A percentile compares a stretch with the other conserved stretches of the same genome.
Evolutionary conservation across 1,140 invertebrate genomes (phyloP).

Genomic region (Marisa cornuarietis): DNA sequence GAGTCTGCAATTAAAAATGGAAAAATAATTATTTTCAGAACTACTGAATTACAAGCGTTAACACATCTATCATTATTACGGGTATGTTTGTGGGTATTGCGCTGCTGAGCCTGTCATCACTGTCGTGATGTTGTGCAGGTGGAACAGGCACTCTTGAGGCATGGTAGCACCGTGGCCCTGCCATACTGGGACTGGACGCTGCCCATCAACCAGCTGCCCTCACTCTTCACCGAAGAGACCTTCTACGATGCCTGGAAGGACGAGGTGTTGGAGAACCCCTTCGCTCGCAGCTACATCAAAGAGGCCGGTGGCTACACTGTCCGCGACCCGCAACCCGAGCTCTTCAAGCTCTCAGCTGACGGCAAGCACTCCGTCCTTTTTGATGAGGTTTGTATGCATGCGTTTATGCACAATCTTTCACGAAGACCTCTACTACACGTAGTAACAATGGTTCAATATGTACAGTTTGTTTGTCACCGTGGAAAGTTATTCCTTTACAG

Average conservation of each 20-base stretch:
- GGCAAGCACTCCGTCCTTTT: constrained; percentile 29
- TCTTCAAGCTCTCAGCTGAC: constrained; percentile 16
- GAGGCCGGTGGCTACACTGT: constrained; percentile 21
- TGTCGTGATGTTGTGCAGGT: background rate
- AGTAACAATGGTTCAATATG: no score
- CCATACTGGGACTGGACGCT: constrained; percentile 40
- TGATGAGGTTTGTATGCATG: constrained; percentile 14
- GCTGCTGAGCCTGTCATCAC: no score
- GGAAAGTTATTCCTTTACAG: no score
- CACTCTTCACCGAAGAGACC: constrained; percentile 12
- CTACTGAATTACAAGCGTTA: no score
- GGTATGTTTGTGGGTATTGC: no score
- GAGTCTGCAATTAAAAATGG: no score
- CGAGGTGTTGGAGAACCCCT: constrained; percentile 27
- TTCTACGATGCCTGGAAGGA: constrained; percentile 25
- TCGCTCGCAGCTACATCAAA: constrained; percentile 18
- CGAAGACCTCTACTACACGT: no score
- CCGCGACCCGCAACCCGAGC: constrained; percentile 23
- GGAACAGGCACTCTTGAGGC: constrained; percentile 22
- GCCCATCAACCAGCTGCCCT: constrained; percentile 23
- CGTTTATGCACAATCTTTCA: no score
- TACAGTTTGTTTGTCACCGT: no score
- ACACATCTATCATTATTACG: no score
- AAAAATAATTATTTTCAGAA: no score
- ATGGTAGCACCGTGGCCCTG: constrained; percentile 24